Evolutionary conservation across 2,113 vertebrate species (phyloP).

Genomic region (Catharus fuscescens): DNA sequence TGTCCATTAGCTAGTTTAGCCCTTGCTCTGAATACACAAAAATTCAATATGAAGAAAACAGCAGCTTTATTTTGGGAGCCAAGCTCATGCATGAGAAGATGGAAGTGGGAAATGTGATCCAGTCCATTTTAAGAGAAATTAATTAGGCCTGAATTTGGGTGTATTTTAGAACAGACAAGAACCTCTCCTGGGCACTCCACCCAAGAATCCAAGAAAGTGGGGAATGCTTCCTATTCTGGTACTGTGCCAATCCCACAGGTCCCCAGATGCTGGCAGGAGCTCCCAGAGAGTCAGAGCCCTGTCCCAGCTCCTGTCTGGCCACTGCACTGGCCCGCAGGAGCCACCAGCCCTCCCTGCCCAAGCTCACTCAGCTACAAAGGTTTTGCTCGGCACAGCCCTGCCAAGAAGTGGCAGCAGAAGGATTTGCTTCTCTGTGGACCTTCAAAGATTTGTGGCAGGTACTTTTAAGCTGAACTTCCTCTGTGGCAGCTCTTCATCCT

Average conservation of each 20-base stretch:
- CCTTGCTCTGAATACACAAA: background rate
- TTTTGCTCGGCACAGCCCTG: background rate
- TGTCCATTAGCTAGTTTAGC: background rate
- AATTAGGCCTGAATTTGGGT: background rate
- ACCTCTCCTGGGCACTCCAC: background rate
- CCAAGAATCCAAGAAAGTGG: background rate
- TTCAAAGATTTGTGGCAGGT: slow-evolving; percentile 46
- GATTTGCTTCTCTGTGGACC: background rate
- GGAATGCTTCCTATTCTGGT: rapidly evolving
- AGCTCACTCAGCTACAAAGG: background rate
- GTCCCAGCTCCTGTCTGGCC: background rate
- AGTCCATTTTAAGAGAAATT: background rate
- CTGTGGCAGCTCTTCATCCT: slow-evolving; percentile 30
- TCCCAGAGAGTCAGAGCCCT: rapidly evolving
- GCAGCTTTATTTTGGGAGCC: background rate
- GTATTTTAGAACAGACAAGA: background rate
- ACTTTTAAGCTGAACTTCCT: slow-evolving; percentile 27
- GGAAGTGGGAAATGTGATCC: background rate
- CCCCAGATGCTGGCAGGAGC: background rate
- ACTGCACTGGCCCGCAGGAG: background rate
- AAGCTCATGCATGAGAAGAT: background rate
- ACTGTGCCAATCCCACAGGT: rapidly evolving
- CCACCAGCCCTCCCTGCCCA: background rate
- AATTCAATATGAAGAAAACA: background rate
- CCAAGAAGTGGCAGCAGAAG: background rate